Conservation (phyloP, 2,113 vertebrate genomes). For the Macroglossus sobrinus region DNA sequence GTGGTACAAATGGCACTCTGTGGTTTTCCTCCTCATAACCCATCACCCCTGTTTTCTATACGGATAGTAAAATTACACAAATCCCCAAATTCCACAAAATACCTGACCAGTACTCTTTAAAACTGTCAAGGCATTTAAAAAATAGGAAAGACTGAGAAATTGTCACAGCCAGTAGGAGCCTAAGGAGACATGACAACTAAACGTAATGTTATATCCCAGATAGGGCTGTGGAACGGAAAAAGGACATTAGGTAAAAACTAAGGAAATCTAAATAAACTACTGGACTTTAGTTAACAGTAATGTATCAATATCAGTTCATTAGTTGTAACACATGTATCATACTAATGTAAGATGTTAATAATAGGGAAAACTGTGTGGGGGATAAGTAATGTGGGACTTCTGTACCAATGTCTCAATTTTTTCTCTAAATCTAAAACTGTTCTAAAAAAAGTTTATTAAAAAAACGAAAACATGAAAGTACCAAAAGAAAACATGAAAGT, state of each 20-base stretch:
- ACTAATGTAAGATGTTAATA: background rate
- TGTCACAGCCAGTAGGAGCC: background rate
- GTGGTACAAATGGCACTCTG: background rate
- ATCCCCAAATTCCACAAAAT: background rate
- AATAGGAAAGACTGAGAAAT: background rate
- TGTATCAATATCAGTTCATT: background rate
- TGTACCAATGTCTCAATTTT: background rate
- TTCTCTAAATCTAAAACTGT: slow-evolving; percentile 39
- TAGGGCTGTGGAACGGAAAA: background rate
- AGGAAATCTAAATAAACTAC: background rate
- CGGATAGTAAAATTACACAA: background rate
- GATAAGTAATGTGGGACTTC: background rate
- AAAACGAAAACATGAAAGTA: background rate
- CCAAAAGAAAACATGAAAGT: background rate
- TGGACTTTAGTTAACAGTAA: background rate
- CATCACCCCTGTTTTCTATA: background rate
- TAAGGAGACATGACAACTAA: background rate
- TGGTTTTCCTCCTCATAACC: background rate
- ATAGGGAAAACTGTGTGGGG: background rate
- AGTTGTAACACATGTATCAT: background rate
- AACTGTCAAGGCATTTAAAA: background rate
- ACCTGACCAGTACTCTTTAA: background rate
- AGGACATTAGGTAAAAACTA: background rate
- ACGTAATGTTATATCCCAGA: background rate
- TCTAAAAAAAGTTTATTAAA: background rate